phyloP scores from a whole-genome alignment of 2,797 vertebrate species.

The Mus spretus region DNA sequence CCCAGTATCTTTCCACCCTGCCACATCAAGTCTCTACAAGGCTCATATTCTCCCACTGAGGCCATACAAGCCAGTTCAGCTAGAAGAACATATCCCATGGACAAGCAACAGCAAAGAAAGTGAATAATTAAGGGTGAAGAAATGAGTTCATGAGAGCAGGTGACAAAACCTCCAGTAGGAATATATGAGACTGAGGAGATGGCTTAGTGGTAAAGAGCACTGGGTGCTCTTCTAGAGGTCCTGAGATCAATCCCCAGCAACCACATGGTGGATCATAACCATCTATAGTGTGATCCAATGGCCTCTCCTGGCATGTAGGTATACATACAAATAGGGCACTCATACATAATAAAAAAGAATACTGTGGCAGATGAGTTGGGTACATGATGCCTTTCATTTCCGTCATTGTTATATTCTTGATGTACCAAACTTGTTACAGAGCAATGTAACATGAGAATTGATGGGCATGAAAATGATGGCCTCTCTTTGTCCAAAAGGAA shows the following conservation, averaged over 20 bases:
- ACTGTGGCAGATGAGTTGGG: background rate
- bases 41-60: background rate
- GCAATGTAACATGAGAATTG: background rate
- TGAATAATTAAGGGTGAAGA: slow-evolving; percentile 12
- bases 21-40: background rate
- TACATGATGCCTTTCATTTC: background rate
- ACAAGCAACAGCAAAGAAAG: background rate
- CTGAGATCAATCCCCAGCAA: background rate
- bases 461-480: background rate
- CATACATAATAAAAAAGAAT: background rate
- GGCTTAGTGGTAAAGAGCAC: background rate
- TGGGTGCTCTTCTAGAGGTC: background rate
- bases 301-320: background rate
- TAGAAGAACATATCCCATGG: background rate
- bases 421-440: background rate
- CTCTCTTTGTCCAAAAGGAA: background rate
- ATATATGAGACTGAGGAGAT: background rate
- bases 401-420: background rate
- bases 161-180: slow-evolving; percentile 3
- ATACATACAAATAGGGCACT: background rate
- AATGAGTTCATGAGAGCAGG: slow-evolving; percentile 6
- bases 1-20: background rate
- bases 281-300: background rate
- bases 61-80: background rate
- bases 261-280: background rate